Percentiles rank a stretch among this genome's conserved stretches.
Conservation (phyloP, 2,113 vertebrate species). For the Ictalurus punctatus region DNA sequence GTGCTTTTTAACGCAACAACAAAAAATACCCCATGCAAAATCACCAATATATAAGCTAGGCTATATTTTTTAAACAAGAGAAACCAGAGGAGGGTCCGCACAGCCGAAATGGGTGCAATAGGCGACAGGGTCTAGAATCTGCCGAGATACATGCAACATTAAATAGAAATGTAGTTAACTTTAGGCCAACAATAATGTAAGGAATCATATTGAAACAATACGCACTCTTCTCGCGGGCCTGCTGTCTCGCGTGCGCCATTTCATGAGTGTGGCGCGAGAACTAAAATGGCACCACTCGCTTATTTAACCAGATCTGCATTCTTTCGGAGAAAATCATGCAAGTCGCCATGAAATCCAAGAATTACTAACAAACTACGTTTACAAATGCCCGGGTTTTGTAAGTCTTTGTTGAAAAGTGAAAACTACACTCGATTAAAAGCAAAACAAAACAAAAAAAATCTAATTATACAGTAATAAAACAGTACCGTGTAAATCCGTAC, state of each 20-base stretch:
- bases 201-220: conserved; percentile 18
- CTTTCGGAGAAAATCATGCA: not conserved
- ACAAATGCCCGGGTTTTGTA: not conserved
- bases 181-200: not conserved
- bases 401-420: not conserved
- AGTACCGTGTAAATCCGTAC: not conserved
- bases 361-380: not conserved
- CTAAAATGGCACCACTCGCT: conserved; percentile 40
- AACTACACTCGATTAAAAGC: not conserved
- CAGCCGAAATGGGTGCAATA: not conserved
- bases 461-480: not conserved
- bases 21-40: not conserved
- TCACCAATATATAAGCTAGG: not conserved
- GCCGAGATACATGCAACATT: not conserved
- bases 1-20: not conserved
- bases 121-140: not conserved
- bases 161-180: not conserved
- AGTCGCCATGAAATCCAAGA: not conserved
- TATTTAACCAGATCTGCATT: not conserved
- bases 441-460: too few relatives aligned
- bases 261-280: conserved; percentile 24
- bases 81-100: not conserved
- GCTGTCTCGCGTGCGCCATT: conserved; percentile 37
- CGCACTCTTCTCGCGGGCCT: not conserved
- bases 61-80: not conserved